Evolutionary conservation across 2,888 invertebrate species (phyloP).

Genomic region (Drosophila melanocephala): DNA sequence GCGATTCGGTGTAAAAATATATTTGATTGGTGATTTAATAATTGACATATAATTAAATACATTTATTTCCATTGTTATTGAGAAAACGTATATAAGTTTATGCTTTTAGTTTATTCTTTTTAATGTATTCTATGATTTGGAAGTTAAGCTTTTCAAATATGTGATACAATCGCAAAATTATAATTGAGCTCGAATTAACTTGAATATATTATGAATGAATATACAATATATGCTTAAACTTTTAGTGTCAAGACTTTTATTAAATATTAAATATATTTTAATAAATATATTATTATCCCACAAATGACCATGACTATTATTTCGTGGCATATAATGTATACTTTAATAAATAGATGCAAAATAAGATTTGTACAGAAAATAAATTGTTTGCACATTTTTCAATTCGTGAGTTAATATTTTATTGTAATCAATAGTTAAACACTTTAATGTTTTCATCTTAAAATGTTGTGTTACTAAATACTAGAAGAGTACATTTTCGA

Average conservation of each 20-base stretch:
- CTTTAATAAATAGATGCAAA: background rate
- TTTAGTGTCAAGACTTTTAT: background rate
- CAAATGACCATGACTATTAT: background rate
- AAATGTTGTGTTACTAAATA: background rate
- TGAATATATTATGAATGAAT: background rate
- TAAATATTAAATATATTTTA: background rate
- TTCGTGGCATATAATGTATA: background rate
- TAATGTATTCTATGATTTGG: background rate
- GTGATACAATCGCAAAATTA: constrained; percentile 1
- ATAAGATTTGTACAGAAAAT: background rate
- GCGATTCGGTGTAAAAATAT: background rate
- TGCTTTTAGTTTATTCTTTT: background rate
- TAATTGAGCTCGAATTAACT: background rate
- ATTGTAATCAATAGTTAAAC: background rate
- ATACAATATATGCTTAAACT: background rate
- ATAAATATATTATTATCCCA: background rate
- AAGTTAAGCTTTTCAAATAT: background rate
- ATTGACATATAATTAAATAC: constrained; percentile 10
- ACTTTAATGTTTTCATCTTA: background rate
- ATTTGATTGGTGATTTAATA: constrained; percentile 3
- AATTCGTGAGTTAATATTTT: background rate
- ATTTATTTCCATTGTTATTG: constrained; percentile 10
- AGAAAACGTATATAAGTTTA: background rate
- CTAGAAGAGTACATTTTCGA: background rate
- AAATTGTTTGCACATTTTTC: background rate